Percentiles rank a stretch among this genome's conserved stretches.
phyloP scores from a whole-genome alignment of 2,888 invertebrate species.

The Flexamia atlantica region DNA sequence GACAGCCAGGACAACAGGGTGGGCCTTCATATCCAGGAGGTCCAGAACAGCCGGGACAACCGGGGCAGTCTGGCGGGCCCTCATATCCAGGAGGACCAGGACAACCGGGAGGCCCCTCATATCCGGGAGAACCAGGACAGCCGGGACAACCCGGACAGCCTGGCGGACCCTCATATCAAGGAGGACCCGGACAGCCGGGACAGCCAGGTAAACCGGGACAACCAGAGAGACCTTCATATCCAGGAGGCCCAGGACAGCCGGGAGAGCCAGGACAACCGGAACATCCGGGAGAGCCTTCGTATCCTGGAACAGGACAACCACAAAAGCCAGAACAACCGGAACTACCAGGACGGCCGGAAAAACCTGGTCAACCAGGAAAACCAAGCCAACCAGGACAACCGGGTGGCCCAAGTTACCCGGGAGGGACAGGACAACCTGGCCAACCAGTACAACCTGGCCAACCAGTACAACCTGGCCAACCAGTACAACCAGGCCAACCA shows the following conservation, averaged over 20 bases:
- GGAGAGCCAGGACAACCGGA: conserved; percentile 68
- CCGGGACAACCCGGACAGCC: conserved; percentile 63
- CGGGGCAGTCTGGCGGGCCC: no score
- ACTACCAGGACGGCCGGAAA: conserved; percentile 61
- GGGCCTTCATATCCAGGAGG: conserved; percentile 59
- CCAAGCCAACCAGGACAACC: conserved; percentile 68
- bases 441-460: conserved; percentile 67
- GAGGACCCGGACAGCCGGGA: conserved; percentile 72
- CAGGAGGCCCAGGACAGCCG: conserved; percentile 69
- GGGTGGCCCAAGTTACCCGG: conserved; percentile 68
- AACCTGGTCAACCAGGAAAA: conserved; percentile 66
- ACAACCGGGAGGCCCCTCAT: conserved; percentile 69
- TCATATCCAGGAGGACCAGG: conserved; percentile 71
- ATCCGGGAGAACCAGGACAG: conserved; percentile 70
- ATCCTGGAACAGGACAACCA: conserved; percentile 69
- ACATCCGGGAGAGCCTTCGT: conserved; percentile 65
- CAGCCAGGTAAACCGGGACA: conserved; percentile 70
- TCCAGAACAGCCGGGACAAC: conserved; percentile 69
- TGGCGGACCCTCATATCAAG: conserved; percentile 63
- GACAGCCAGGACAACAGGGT: conserved; percentile 71
- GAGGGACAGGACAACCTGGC: conserved; percentile 67
- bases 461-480: conserved; percentile 72
- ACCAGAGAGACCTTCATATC: conserved; percentile 68
- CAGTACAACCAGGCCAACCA: conserved; percentile 65
- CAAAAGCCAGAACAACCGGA: conserved; percentile 71